Evolutionary conservation across 2,888 invertebrate species (phyloP), one percentile per base, ranked within the genome.

Genomic region (Gnatocerus cornutus): DNA sequence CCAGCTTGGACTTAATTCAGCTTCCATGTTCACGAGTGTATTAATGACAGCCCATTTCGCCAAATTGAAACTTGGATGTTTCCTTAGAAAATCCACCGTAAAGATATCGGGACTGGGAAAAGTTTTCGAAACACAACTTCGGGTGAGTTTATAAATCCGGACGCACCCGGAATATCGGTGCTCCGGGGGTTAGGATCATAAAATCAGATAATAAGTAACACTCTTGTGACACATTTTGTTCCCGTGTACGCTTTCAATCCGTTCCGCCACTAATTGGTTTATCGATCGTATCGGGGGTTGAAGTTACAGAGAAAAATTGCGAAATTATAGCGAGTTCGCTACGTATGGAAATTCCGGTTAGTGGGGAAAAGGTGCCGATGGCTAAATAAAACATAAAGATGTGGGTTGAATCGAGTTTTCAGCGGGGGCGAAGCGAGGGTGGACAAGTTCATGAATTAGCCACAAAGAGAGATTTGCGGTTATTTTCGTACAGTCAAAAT

Each of bases 161-260:
- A 12, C 43, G 37, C n/a, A 43, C 12, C 12, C 43, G 43, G 43
- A 43, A 12, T 43, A 13, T 43, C 10, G 37, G 4, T 37, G 43
- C 7, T 46, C 46, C 16, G 16, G 46, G 12, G 43, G 10, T 10
- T 13, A 12, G 43, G 2, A 48, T 14, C 14, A 55, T 33, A 53
- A 53, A 53, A 53, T 53, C 37, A 21, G 39, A 55, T 55, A 55
- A 55, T 55, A 39, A 55, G 55, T 13, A 39, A 55, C 55, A 39
- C 21, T 55, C 13, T 14, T n/a, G 16, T 21, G 21, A 37, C 55
- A 55, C 55, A 39, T 39, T 55, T 55, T 37, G 55, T 55, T 39
- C 37, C 16, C 37, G 39, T 39, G 21, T 21, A 48, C 16, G 43
- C 14, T 27, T 53, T 53, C 13, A 53, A 55, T 55, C 43, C 43